Evolutionary conservation across 2,888 invertebrate species (phyloP).

Genomic region (Tipula vernalis): DNA sequence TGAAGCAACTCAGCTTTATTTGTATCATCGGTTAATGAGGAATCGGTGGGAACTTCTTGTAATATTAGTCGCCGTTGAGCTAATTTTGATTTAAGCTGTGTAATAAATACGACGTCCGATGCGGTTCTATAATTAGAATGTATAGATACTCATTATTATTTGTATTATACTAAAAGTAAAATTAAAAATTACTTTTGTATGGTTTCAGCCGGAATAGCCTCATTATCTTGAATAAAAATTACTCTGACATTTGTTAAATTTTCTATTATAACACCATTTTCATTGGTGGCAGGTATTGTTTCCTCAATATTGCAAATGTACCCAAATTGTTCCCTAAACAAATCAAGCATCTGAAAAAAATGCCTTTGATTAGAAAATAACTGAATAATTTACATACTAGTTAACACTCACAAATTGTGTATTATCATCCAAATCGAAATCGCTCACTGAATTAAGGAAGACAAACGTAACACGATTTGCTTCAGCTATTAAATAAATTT

Average conservation of each 20-base stretch:
- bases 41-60: constrained; percentile 36
- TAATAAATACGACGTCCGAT: constrained; percentile 37
- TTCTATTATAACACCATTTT: constrained; percentile 32
- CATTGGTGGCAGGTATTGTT: constrained; percentile 30
- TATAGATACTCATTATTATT: neutral
- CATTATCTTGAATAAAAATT: constrained; percentile 44
- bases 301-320: constrained; percentile 48
- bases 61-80: constrained; percentile 32
- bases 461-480: constrained; percentile 43
- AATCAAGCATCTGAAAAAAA: neutral
- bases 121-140: constrained; percentile 30
- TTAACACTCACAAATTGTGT: neutral
- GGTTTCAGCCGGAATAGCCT: constrained; percentile 38
- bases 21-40: constrained; percentile 26
- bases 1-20: constrained; percentile 34
- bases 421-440: constrained; percentile 25
- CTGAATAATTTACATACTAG: neutral
- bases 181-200: constrained; percentile 35
- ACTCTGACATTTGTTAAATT: constrained; percentile 39
- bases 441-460: constrained; percentile 39
- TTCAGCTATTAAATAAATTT: constrained; percentile 45
- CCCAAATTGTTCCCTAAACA: constrained; percentile 38
- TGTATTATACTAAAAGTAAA: neutral
- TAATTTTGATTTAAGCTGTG: constrained; percentile 33
- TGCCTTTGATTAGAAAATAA: neutral